Base-by-base conservation (phyloP, 2,888 invertebrate species). In the Hipparchia semele region DNA sequence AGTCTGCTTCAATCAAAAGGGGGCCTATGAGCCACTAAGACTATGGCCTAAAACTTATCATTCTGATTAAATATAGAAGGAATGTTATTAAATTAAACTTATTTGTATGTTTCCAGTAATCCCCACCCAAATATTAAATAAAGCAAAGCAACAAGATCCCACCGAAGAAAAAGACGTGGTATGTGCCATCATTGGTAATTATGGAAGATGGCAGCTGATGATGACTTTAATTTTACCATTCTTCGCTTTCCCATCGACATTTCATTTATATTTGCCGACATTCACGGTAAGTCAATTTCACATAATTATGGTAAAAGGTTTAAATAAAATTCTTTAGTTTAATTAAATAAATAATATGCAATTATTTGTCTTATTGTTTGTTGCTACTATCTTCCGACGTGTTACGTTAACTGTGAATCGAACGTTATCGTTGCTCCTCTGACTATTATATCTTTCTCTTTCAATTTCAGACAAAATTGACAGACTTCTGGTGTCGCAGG, bases 181-280 rank as follows among this genome's bases (percentile, higher is more conserved):
- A 72, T 95, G 96, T 6, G 89, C 94, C 51, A 92, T 96, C 62
- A 96, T 97, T 80, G 97, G 97, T 6, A 95, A 96, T 82, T 97
- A 96, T 84, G 97, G 97, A 64, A 94, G 95, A 78, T 97, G 97
- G 97, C 97, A 97, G 88, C 90, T 96, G 74, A 86, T 96, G 76
- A 95, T 96, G 90, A 97, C 97, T 2, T 95, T 97, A 82, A 90
- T 97, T 60, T 88, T 97, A 77, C 96, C 97, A 2, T 91, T 97
- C 65, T 96, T 97, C 90, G 97, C 97, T 82, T 95, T 97, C 80
- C 97, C 97, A 2, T 97, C 97, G 88, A 97, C 97, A 59, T 97
- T 96, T 92, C 97, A 97, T 88, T 97, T 97, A 82, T 96, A 96
- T 86, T 95, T 96, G 68, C 95, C 96, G 54, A 96, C 96, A 0